phyloP scores from a whole-genome alignment of 2,888 invertebrate genomes.

The Crocallis elinguaria region DNA sequence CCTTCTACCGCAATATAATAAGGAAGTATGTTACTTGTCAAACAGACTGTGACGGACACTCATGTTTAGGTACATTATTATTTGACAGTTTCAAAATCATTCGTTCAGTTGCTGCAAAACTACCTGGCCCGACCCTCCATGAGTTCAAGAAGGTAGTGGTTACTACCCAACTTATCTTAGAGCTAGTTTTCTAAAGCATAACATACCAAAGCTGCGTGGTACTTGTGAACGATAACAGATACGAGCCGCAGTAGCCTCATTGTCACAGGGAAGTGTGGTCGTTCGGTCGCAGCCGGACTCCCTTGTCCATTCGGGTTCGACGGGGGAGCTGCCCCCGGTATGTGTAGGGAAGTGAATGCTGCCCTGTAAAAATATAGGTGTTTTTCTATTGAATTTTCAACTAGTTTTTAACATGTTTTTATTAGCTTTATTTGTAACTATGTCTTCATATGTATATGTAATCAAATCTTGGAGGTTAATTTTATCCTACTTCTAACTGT shows the following conservation, averaged over 20 bases:
- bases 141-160: background rate
- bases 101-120: background rate
- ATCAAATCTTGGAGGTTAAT: too few species aligned
- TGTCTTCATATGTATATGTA: too few species aligned
- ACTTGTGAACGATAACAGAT: constrained; percentile 96
- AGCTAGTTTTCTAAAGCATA: background rate
- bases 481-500: too few species aligned
- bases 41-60: too few species aligned
- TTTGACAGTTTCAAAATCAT: too few species aligned
- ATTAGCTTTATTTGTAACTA: too few species aligned
- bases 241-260: constrained; percentile 97
- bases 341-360: constrained; percentile 69
- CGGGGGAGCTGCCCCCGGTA: constrained; percentile 58
- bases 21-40: too few species aligned
- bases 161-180: background rate
- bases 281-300: constrained; percentile 90
- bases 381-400: too few species aligned
- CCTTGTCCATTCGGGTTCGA: constrained; percentile 79
- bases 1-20: too few species aligned
- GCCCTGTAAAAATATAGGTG: constrained; percentile 56
- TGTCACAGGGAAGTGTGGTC: constrained; percentile 98
- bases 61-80: too few species aligned
- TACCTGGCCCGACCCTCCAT: background rate
- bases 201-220: constrained; percentile 94
- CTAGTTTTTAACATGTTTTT: too few species aligned